Base-by-base conservation (phyloP, 2,888 invertebrate genomes). In the Hyppa rectilinea region DNA sequence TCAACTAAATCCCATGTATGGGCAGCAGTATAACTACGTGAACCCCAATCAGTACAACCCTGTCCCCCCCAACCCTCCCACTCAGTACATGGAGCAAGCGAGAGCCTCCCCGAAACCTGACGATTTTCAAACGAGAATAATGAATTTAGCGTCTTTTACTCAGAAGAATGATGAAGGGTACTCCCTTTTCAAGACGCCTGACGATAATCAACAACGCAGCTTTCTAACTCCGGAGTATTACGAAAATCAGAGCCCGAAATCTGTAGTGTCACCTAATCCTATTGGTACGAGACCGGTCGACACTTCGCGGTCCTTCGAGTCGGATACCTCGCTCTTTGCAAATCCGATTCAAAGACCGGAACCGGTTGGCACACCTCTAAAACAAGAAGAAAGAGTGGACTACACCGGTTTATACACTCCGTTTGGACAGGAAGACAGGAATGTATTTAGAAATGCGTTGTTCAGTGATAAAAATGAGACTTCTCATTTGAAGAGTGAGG, bases 121-220 rank as follows among this genome's bases (percentile, higher is more conserved):
- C 0, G 95, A 95, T 0, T 90, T 92, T 4, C 93, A 93, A n/a
- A 91, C 88, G 12, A 53, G 94, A 2, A 91, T 95, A 0, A 90
- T 95, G 90, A 96, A 95, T 49, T 59, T 96, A 1, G 95, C 96
- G 0, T 95, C 95, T 0, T 96, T 96, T 78, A 95, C 96, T 0
- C 95, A 96, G 60, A 94, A 94, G 70, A 95, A 93, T 31, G 95
- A 96, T 2, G 95, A 96, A n/a, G 94, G 96, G 0, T 96, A 96
- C 63, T 95, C 95, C 0, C 66, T 96, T 0, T 96, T 96, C 45
- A 94, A 94, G 2, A 92, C 94, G 0, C 82, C 87, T 0, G 95
- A 94, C 0, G 94, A 94, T 0, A 91, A 77, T 0, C 90, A 91
- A 2, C 93, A 92, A 9, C 85, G 91, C 2, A 92, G 85, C 5